phyloP scores from a whole-genome alignment of 2,888 invertebrate species.

The Noctuana brunneofusca region DNA sequence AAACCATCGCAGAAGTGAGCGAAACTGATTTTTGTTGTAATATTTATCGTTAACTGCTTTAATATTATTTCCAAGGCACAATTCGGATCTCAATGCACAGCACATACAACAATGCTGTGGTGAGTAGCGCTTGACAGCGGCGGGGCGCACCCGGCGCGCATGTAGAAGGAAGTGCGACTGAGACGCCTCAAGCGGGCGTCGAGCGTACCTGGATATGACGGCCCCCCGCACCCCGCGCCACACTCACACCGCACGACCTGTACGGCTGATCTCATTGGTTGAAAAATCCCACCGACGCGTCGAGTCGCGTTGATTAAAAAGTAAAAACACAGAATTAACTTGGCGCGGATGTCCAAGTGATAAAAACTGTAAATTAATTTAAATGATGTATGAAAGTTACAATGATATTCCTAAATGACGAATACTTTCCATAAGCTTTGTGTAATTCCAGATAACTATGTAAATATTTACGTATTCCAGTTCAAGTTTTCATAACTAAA shows the following conservation, averaged over 20 bases:
- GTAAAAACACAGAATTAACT: neutral
- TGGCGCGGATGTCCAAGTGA: neutral
- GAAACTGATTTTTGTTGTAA: neutral
- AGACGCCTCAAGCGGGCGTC: conserved; percentile 44
- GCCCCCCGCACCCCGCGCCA: conserved; percentile 45
- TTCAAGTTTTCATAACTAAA: too few species aligned
- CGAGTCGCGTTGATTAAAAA: neutral
- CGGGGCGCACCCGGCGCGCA: conserved; percentile 57
- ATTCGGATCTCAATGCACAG: conserved; percentile 78
- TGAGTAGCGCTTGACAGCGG: conserved; percentile 71
- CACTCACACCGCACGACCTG: conserved; percentile 68
- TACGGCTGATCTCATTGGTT: conserved; percentile 57
- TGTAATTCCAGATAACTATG: too few species aligned
- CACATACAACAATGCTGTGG: conserved; percentile 74
- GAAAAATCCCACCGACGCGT: neutral
- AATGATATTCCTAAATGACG: neutral
- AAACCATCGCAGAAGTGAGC: neutral
- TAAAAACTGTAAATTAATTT: conserved; percentile 1
- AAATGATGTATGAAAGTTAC: neutral
- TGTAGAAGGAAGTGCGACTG: conserved; percentile 52
- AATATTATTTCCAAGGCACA: conserved; percentile 59
- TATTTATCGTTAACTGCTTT: neutral
- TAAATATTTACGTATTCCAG: too few species aligned
- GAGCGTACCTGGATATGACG: conserved; percentile 69
- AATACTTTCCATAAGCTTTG: neutral